Base-by-base conservation (phyloP, 2,888 invertebrate species). In the Cynaeus angustus region DNA sequence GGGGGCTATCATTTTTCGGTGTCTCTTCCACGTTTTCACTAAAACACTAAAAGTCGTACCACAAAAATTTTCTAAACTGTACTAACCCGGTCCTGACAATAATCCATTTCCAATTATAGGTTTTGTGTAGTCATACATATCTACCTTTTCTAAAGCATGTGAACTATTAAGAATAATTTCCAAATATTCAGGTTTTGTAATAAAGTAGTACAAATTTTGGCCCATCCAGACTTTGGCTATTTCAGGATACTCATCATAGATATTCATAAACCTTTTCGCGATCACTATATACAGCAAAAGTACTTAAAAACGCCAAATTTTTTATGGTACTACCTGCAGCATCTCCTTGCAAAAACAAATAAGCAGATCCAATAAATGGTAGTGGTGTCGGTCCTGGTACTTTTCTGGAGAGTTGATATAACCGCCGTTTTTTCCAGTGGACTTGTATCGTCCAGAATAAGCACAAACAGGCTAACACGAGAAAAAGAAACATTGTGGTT, bases 1-100 rank as follows among this genome's bases (percentile, higher is more conserved):
- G n/a, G 68, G 68, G 3, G 62, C 68, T 1, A 68, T 62, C 1
- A 62, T 45, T 48, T 55, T 68, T n/a, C 68, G 30, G 30, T 68
- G 68, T 4, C 48, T 21, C 12, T 56, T 61, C 68, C 68, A 68
- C 5, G 38, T 13, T 33, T 30, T 41, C 0, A 61, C 67, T 53
- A 7, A 9, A 52, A 64, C 8, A 5, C 0, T 12, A 2, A 0
- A 10, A 9, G 33, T 48, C 13, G 33, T 33, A 33, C 4, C 10
- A 12, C 13, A 10, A 16, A 21, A 41, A 37, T 13, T 6, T 21
- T 5, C 10, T 2, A 1, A n/a, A 37, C 6, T 3, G 26, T 50
- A 12, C 55, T 33, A n/a, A 64, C 52, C 52, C 8, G 67, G 53
- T 52, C 43, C 41, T 12, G 67, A 14, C 3, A 61, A 12, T 9